Base-by-base conservation (phyloP, 2,113 vertebrate genomes). In the Rhinopithecus roxellana region DNA sequence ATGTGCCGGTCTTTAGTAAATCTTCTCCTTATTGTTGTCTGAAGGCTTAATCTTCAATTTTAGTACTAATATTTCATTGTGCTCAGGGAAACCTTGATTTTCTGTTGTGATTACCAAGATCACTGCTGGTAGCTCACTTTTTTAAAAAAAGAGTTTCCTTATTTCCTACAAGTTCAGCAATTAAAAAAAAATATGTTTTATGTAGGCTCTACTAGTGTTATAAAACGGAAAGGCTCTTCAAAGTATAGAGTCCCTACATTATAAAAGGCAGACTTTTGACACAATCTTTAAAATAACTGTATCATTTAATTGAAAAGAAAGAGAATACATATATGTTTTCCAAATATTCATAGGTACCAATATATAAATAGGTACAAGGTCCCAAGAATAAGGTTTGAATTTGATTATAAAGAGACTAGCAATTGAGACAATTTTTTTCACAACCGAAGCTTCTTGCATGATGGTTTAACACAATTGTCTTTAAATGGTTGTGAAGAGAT, bases 401-500 rank as follows among this genome's bases (percentile, higher is more conserved):
- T 64, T 35, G 0, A 27, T 30, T 30, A 2, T 18, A 69, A 93
- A 95, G 27, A 17, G 23, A 35, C 5, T 9, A 45, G 48, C 22
- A 74, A 23, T 77, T 38, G 64, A 95, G 52, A 94, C 35, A 38
- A 45, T 82, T 32, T 86, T 72, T 91, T 78, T 55, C 18, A 77
- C 25, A 92, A 72, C 40, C 64, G 22, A 87, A 67, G 23, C 38
- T 94, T 87, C 77, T 90, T 84, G 94, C 75, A 72, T 91, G 87
- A 95, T 35, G 12, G 55, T 87, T 97, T 95, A 94, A 78, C 48
- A 57, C 48, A 92, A 92, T 92, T 91, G 87, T 89, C 83, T 96
- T 95, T 72, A 87, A 98, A 97, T 90, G 85, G 79, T 93, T 92
- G 55, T 81, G 70, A 70, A 95, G 90, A 97, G 96, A 95, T 88